phyloP scores from a whole-genome alignment of 1,140 invertebrate genomes.

The Lerema accius region DNA sequence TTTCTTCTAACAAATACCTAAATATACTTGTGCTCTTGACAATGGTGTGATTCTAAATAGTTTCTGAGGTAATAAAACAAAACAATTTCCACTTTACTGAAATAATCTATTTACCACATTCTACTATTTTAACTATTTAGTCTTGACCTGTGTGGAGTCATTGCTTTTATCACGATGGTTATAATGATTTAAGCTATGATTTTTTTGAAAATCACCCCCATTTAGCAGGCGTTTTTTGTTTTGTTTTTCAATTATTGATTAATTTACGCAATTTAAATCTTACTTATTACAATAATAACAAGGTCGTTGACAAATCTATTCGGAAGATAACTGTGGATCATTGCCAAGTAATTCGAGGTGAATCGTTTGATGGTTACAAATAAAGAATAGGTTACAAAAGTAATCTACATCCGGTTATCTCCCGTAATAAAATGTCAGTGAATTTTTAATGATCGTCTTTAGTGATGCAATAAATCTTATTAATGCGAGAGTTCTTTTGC shows the following conservation, averaged over 20 bases:
- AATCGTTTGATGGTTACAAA: not conserved
- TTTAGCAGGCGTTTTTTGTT: too few relatives aligned
- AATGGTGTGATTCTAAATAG: too few relatives aligned
- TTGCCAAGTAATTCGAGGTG: constrained; percentile 4
- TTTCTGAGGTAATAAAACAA: too few relatives aligned
- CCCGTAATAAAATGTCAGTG: not conserved
- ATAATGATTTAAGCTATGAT: too few relatives aligned
- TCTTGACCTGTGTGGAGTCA: too few relatives aligned
- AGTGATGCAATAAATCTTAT: too few relatives aligned
- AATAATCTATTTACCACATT: too few relatives aligned
- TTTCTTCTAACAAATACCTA: constrained; percentile 13
- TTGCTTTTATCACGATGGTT: too few relatives aligned
- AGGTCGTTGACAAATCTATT: constrained; percentile 21
- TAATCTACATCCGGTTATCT: not conserved
- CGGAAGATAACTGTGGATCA: constrained; percentile 11
- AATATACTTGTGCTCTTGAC: not conserved
- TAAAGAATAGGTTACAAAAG: not conserved
- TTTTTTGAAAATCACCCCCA: too few relatives aligned
- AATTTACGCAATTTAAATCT: not conserved
- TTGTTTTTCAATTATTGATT: not conserved
- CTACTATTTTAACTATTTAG: too few relatives aligned
- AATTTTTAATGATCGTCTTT: constrained; percentile 13
- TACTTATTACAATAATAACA: not conserved
- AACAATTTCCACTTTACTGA: too few relatives aligned
- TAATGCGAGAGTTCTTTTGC: too few relatives aligned